A percentile compares a stretch with the other conserved stretches of the same genome.
phyloP scores from a whole-genome alignment of 2,113 vertebrate genomes.

The Macroglossus sobrinus region DNA sequence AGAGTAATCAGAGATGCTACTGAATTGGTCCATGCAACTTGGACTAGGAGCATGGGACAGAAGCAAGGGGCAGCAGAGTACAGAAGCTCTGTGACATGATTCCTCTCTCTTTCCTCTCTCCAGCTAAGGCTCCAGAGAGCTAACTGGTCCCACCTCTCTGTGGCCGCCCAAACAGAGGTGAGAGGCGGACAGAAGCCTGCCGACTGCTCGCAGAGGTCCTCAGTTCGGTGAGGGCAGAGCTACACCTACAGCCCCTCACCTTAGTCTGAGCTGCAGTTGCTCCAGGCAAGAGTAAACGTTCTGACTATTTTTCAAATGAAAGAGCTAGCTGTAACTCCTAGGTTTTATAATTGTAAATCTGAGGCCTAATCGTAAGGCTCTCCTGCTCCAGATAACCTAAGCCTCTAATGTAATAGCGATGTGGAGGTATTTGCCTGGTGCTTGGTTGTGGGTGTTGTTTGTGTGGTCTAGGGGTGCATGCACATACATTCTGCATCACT shows the following conservation, averaged over 20 bases:
- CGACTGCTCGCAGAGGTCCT: accelerated
- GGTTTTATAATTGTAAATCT: background rate
- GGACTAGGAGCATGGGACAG: background rate
- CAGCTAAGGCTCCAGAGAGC: background rate
- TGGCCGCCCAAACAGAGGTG: background rate
- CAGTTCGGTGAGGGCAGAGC: background rate
- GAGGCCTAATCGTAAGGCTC: background rate
- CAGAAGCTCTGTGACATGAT: background rate
- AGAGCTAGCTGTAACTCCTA: background rate
- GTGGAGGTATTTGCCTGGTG: background rate
- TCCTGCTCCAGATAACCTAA: background rate
- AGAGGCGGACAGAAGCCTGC: background rate
- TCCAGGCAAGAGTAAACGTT: background rate
- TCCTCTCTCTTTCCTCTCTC: background rate
- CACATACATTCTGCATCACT: too few species aligned
- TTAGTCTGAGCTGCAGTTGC: background rate
- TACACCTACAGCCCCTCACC: background rate
- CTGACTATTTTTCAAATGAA: background rate
- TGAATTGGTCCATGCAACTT: background rate
- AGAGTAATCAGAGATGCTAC: background rate
- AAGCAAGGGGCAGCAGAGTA: too few species aligned
- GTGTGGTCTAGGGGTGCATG: too few species aligned
- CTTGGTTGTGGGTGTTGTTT: background rate
- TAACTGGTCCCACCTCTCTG: background rate
- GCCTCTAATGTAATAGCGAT: background rate